Evolutionary conservation across 2,888 invertebrate genomes (phyloP).

Genomic region (Campoletis raptor): DNA sequence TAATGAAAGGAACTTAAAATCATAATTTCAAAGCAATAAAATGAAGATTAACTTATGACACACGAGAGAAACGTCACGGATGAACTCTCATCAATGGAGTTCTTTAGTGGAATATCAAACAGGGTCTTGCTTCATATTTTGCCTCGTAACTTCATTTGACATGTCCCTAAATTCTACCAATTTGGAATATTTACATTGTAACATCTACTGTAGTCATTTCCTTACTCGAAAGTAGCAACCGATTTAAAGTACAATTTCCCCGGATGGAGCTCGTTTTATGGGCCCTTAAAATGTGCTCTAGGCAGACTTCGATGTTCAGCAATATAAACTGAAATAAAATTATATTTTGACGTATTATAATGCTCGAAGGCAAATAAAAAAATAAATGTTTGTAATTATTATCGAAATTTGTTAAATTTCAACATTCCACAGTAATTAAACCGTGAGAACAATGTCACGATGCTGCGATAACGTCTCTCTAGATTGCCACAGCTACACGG

Average conservation of each 20-base stretch:
- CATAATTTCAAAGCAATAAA: not conserved
- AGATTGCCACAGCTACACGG: not conserved
- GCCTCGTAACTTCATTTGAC: not conserved
- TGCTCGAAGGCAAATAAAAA: not conserved
- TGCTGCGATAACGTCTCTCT: not conserved
- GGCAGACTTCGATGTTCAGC: not conserved
- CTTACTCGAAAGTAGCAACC: not conserved
- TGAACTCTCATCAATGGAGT: not conserved
- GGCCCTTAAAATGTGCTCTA: not conserved
- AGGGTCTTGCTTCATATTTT: not conserved
- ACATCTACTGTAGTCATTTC: not conserved
- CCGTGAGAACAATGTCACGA: not conserved
- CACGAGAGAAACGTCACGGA: not conserved
- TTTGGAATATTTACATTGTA: not conserved
- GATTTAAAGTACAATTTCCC: not conserved
- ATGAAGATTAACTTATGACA: not conserved
- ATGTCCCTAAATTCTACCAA: not conserved
- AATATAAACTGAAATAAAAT: not conserved
- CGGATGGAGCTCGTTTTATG: not conserved
- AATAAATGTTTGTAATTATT: not conserved
- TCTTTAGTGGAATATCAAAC: not conserved
- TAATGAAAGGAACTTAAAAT: not conserved
- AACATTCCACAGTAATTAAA: constrained; percentile 9
- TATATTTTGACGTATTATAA: not conserved
- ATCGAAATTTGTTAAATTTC: not conserved